Conservation (phyloP, 2,888 invertebrate genomes). For the Cheilosia soror region DNA sequence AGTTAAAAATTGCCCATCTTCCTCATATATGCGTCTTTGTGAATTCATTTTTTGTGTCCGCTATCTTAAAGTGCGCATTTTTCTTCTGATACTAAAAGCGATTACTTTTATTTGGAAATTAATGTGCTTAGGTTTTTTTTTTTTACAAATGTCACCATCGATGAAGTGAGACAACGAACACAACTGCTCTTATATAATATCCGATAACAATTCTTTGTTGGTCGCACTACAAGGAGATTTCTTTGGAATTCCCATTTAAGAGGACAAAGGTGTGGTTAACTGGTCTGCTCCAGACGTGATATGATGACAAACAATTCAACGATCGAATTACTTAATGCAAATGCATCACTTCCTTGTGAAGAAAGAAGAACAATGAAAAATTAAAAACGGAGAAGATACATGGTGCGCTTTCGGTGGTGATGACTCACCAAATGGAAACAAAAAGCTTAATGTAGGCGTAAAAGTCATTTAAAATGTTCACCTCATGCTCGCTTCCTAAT, state of each 20-base stretch:
- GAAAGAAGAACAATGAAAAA: neutral
- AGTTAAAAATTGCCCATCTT: too few species aligned
- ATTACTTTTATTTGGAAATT: too few species aligned
- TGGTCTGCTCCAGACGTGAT: neutral
- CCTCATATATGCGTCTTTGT: too few species aligned
- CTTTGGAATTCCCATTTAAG: neutral
- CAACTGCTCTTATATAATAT: neutral
- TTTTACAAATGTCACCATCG: neutral
- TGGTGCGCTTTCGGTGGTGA: too few species aligned
- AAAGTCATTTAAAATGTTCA: too few species aligned
- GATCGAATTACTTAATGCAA: neutral
- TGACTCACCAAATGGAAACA: neutral
- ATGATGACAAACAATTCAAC: neutral
- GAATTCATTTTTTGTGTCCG: too few species aligned
- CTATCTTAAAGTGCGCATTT: too few species aligned
- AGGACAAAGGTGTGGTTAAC: neutral
- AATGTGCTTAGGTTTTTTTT: too few species aligned
- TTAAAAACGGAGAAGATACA: neutral
- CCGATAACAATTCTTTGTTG: neutral
- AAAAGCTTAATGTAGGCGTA: too few species aligned
- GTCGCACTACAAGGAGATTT: neutral
- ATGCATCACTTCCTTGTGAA: slow-evolving; percentile 2
- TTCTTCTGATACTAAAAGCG: too few species aligned
- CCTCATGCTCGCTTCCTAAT: too few species aligned
- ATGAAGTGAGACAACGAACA: neutral